Evolutionary conservation across 2,888 invertebrate genomes (phyloP).

Genomic region (Pogonocherus hispidulus): DNA sequence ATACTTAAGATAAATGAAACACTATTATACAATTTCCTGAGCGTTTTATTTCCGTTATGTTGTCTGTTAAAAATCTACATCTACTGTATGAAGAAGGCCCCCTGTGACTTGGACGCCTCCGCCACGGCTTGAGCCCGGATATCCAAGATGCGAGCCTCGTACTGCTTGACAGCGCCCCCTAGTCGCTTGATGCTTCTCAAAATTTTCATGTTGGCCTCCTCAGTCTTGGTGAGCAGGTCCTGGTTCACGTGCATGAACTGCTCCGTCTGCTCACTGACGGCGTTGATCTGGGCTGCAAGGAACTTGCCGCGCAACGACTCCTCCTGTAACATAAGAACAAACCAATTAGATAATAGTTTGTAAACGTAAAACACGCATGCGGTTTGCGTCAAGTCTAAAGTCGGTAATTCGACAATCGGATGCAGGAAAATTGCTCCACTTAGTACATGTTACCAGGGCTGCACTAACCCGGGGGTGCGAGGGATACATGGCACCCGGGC

Average conservation of each 20-base stretch:
- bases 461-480: too few species aligned
- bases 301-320: constrained; percentile 64
- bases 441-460: too few species aligned
- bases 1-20: too few species aligned
- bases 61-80: neutral
- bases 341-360: neutral
- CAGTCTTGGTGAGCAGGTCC: constrained; percentile 61
- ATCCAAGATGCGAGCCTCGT: constrained; percentile 60
- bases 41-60: too few species aligned
- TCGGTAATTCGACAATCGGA: too few species aligned
- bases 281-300: constrained; percentile 64
- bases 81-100: constrained; percentile 6
- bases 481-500: too few species aligned
- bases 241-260: constrained; percentile 62
- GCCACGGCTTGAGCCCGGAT: constrained; percentile 45
- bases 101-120: neutral
- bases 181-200: constrained; percentile 65
- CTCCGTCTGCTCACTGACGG: constrained; percentile 61
- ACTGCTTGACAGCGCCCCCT: constrained; percentile 57
- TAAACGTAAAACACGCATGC: too few species aligned
- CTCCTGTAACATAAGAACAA: constrained; percentile 49
- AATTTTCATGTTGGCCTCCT: constrained; percentile 63
- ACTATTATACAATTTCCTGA: too few species aligned
- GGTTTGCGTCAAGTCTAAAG: too few species aligned
- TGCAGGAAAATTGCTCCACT: too few species aligned